phyloP scores from a whole-genome alignment of 2,797 vertebrate species.

The Tympanoctomys barrerae region DNA sequence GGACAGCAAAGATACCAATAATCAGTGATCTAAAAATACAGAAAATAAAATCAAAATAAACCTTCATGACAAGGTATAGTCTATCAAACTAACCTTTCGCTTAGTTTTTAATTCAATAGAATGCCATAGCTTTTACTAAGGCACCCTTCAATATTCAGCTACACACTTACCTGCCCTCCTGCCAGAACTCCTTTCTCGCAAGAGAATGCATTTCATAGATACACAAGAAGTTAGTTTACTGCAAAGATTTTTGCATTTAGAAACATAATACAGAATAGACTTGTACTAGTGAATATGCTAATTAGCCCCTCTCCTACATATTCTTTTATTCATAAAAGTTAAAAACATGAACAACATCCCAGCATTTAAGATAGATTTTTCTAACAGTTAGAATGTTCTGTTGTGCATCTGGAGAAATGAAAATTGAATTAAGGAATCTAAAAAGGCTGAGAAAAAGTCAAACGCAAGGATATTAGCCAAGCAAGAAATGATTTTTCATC shows the following conservation, averaged over 20 bases:
- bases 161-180: not conserved
- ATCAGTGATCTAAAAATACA: not conserved
- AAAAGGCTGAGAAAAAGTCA: not conserved
- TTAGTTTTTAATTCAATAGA: slow-evolving; percentile 19
- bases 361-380: not conserved
- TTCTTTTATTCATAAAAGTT: not conserved
- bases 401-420: not conserved
- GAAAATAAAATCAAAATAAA: not conserved
- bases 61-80: not conserved
- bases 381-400: not conserved
- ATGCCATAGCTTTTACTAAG: not conserved
- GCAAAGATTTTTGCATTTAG: not conserved
- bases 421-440: slow-evolving; percentile 27
- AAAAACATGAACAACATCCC: not conserved
- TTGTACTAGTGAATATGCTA: not conserved
- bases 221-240: not conserved
- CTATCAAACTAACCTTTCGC: not conserved
- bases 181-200: not conserved
- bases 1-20: not conserved
- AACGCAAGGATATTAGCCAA: slow-evolving; percentile 1
- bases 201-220: not conserved
- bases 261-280: not conserved
- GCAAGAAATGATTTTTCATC: not conserved
- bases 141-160: not conserved
- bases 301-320: not conserved